A percentile compares a stretch with the other conserved stretches of the same genome.
These are phyloP conservation scores for Itoplectis maculator DNA, from an alignment of 2,888 invertebrate genomes.

Conservation along the genomic window DNA sequence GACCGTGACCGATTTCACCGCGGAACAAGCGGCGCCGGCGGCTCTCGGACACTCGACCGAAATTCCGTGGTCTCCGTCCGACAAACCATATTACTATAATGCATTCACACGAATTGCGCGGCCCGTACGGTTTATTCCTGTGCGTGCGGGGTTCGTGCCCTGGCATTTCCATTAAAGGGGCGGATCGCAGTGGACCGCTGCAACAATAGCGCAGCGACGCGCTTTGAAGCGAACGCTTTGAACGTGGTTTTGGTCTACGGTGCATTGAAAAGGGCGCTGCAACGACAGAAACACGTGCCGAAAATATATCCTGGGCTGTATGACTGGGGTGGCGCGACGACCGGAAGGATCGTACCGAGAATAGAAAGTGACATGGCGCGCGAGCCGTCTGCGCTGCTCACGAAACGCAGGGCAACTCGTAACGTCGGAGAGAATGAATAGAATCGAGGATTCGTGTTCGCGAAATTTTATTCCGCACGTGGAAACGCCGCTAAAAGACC, in stretches of 20 bases:
- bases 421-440: too few relatives aligned
- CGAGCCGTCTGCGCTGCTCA: not conserved
- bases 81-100: not conserved
- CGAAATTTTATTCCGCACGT: not conserved
- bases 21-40: constrained; percentile 12
- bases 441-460: not conserved
- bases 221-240: too few relatives aligned
- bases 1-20: constrained; percentile 68
- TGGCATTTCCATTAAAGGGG: constrained; percentile 42
- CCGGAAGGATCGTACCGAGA: constrained; percentile 58
- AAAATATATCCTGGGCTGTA: constrained; percentile 55
- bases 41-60: constrained; percentile 50
- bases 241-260: too few relatives aligned
- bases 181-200: not conserved
- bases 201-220: not conserved
- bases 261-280: constrained; percentile 9
- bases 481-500: constrained; percentile 20
- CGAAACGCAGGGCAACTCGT: not conserved
- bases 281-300: constrained; percentile 49
- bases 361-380: constrained; percentile 54
- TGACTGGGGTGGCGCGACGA: constrained; percentile 31
- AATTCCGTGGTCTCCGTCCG: constrained; percentile 50
- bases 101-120: not conserved
- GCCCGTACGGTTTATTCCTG: constrained; percentile 22
- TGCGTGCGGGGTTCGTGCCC: constrained; percentile 41